These are phyloP conservation scores for Hermetia illucens DNA, from an alignment of 1,140 invertebrate species.

Conservation along the genomic window DNA sequence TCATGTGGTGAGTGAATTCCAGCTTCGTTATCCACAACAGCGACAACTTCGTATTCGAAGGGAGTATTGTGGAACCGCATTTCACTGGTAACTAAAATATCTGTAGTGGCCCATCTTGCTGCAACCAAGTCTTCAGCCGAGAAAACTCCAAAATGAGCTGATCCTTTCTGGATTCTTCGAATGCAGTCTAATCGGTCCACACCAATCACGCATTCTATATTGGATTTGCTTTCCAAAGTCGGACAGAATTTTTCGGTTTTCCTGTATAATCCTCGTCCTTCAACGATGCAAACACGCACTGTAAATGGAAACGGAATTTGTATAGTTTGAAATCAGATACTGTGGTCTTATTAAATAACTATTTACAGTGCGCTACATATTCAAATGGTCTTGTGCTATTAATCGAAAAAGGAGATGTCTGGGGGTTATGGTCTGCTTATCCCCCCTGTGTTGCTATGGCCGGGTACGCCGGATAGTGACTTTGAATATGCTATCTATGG, in stretches of 20 bases:
- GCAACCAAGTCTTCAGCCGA: slow-evolving; percentile 68
- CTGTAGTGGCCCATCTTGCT: slow-evolving; percentile 46
- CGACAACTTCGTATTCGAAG: slow-evolving; percentile 51
- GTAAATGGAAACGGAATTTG: too few relatives aligned
- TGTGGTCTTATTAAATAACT: too few relatives aligned
- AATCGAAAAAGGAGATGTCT: too few relatives aligned
- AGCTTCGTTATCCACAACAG: slow-evolving; percentile 44
- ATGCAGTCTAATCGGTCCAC: slow-evolving; percentile 64
- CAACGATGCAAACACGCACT: slow-evolving; percentile 54
- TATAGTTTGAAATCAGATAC: too few relatives aligned
- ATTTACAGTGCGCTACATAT: too few relatives aligned
- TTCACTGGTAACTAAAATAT: slow-evolving; percentile 55
- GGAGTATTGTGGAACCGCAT: slow-evolving; percentile 36
- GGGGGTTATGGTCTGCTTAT: too few relatives aligned
- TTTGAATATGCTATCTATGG: too few relatives aligned
- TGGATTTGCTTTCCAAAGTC: slow-evolving; percentile 34
- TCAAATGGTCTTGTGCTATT: too few relatives aligned
- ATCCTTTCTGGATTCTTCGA: slow-evolving; percentile 48
- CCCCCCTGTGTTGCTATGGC: too few relatives aligned
- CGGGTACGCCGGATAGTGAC: too few relatives aligned
- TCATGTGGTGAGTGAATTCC: slow-evolving; percentile 36
- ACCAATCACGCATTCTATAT: slow-evolving; percentile 48
- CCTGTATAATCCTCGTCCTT: slow-evolving; percentile 40
- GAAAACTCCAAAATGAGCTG: slow-evolving; percentile 68
- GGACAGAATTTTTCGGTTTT: slow-evolving; percentile 43